Evolutionary conservation across 2,888 invertebrate species (phyloP).

Genomic region (Diaprepes abbreviatus): DNA sequence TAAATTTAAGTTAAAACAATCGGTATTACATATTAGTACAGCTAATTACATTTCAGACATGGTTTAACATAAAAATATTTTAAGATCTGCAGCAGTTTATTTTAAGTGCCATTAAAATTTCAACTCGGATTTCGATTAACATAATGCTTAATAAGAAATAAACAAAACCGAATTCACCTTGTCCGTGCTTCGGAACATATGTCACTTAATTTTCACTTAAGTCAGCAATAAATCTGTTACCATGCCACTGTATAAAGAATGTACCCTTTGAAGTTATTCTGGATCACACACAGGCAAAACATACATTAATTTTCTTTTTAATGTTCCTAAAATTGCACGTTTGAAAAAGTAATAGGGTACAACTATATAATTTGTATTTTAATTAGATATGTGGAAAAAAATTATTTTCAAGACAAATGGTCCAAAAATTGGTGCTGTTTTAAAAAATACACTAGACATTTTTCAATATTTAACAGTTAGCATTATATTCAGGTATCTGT

Average conservation of each 20-base stretch:
- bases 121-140: neutral
- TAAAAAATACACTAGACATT: too few species aligned
- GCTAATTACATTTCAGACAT: too few species aligned
- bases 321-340: neutral
- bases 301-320: constrained; percentile 22
- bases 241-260: constrained; percentile 25
- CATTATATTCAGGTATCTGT: too few species aligned
- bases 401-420: too few species aligned
- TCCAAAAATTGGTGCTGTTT: too few species aligned
- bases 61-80: too few species aligned
- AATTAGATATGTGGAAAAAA: too few species aligned
- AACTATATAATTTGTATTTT: too few species aligned
- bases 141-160: constrained; percentile 17
- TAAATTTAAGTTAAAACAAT: too few species aligned
- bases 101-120: constrained; percentile 6
- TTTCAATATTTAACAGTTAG: too few species aligned
- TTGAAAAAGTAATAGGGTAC: neutral
- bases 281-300: constrained; percentile 35
- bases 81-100: too few species aligned
- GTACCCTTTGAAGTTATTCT: constrained; percentile 32
- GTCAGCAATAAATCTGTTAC: constrained; percentile 41
- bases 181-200: constrained; percentile 32
- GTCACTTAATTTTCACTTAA: constrained; percentile 45
- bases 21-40: too few species aligned
- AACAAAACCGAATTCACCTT: constrained; percentile 23